Evolutionary conservation across 2,113 vertebrate species (phyloP), one percentile per base, ranked within the genome.

Genomic region (Oophaga pumilio): DNA sequence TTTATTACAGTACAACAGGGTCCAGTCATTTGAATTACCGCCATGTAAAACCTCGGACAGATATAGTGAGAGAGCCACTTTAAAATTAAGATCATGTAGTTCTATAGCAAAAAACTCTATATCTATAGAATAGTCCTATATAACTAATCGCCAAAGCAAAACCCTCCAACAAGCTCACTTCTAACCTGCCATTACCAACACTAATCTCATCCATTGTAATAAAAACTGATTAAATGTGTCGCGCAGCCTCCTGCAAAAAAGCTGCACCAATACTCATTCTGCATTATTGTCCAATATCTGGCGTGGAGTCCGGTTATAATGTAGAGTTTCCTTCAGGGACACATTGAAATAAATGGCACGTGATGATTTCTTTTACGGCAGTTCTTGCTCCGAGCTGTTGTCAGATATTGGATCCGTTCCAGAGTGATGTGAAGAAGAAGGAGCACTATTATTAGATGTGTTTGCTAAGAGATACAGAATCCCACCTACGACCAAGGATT

Each of bases 381-480:
- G 59, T 26, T 87, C 64, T 87, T 22, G 26, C 85, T 76, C 59
- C 14, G 15, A 74, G 57, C 69, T 33, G 76, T 82, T 88, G 86
- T 88, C 86, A 88, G 80, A 64, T 82, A 74, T 74, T 88, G 86
- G 80, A 88, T 83, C 24, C 73, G 20, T 76, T 88, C 79, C 86
- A 76, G 76, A 64, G 80, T 83, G 43, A 87, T 82, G 86, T 73
- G 86, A 88, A 88, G 69, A 64, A 62, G 56, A 52, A 76, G 74
- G n/a, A 64, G 69, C 57, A 22, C 86, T 88, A 88, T 88, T 83
- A 88, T 88, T 88, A 88, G 86, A 88, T 64, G 79, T 83, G 86
- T 76, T 64, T 88, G 86, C 79, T 76, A 62, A 76, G 79, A 82
- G 69, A 88, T 88, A 83, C 59, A 74, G 28, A 88, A 88, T 82